These are phyloP conservation scores for Xanthorhoe spadicearia DNA, from an alignment of 2,888 invertebrate species.

Conservation along the genomic window DNA sequence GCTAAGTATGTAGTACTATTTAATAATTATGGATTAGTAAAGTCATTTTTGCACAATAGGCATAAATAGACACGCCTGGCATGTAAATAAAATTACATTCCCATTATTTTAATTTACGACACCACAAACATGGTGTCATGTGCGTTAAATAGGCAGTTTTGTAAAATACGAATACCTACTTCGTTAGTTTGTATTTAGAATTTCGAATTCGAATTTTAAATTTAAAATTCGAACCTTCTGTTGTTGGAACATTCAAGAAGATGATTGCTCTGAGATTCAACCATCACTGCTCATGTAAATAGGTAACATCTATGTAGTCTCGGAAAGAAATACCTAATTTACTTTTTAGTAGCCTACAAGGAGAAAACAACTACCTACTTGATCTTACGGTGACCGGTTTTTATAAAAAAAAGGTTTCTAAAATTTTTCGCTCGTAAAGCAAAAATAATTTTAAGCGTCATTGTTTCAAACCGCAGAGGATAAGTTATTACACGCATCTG, in stretches of 20 bases:
- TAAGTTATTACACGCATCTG: constrained; percentile 32
- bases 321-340: too few species aligned
- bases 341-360: too few species aligned
- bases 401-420: neutral
- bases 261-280: neutral
- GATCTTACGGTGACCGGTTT: neutral
- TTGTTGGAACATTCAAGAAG: too few species aligned
- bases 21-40: neutral
- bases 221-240: neutral
- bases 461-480: constrained; percentile 21
- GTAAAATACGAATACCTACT: neutral
- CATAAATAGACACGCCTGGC: neutral
- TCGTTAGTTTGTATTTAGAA: neutral
- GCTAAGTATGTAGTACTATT: neutral
- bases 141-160: neutral
- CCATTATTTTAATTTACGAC: neutral
- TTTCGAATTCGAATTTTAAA: neutral
- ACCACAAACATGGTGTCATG: neutral
- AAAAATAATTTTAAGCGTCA: constrained; percentile 18
- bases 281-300: neutral
- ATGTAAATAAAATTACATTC: neutral
- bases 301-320: too few species aligned
- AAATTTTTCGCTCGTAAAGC: constrained; percentile 21
- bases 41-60: neutral
- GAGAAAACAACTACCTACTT: too few species aligned